Evolutionary conservation across 2,113 vertebrate species (phyloP).

Genomic region (Tretioscincus oriximinensis): DNA sequence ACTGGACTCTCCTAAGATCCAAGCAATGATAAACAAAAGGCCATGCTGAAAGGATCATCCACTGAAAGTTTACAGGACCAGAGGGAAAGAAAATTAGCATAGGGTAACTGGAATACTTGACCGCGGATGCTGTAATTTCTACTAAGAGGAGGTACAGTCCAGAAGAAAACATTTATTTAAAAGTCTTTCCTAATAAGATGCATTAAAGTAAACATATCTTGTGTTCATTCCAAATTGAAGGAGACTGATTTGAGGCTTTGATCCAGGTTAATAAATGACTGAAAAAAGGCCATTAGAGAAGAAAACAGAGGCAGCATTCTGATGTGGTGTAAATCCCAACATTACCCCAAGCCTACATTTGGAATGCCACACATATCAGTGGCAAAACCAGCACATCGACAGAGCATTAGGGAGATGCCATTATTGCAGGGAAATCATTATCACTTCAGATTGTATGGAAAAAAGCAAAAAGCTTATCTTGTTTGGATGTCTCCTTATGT

Average conservation of each 20-base stretch:
- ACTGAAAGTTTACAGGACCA: neutral
- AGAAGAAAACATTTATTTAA: neutral
- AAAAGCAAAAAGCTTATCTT: too few relatives aligned
- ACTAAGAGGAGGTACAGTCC: neutral
- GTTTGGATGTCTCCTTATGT: too few relatives aligned
- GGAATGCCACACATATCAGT: too few relatives aligned
- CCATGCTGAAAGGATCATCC: neutral
- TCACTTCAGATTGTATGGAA: too few relatives aligned
- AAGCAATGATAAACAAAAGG: neutral
- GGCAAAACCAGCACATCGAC: too few relatives aligned
- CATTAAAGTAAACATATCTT: too few relatives aligned
- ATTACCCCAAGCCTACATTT: too few relatives aligned
- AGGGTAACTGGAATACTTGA: neutral
- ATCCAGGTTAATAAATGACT: neutral
- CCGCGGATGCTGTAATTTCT: neutral
- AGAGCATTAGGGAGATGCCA: too few relatives aligned
- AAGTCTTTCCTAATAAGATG: neutral
- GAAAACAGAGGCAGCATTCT: neutral
- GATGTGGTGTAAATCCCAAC: too few relatives aligned
- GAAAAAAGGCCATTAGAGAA: too few relatives aligned
- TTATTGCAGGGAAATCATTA: too few relatives aligned
- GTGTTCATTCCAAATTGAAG: neutral
- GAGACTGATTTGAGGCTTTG: neutral
- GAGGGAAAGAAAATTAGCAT: neutral
- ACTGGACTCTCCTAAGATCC: neutral